Percentiles rank a stretch among this genome's conserved stretches.
phyloP scores from a whole-genome alignment of 64 coral and sea anemone species.

The Montipora capricornis region DNA sequence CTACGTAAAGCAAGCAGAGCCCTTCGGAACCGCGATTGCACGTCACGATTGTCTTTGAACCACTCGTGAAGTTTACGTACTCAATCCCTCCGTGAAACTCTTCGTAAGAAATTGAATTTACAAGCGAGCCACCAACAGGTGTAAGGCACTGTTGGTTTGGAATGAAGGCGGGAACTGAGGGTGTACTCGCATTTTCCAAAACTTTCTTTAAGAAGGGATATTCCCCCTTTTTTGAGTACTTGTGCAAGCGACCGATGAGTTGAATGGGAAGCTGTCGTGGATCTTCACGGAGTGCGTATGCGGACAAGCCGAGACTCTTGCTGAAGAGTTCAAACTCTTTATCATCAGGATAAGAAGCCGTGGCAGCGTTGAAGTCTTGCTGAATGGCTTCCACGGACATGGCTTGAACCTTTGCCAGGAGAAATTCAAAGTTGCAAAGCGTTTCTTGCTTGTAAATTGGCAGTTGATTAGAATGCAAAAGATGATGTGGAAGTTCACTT shows the following conservation, averaged over 20 bases:
- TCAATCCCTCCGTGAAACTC: conserved; percentile 66
- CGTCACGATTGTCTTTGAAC: conserved; percentile 78
- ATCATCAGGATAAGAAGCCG: conserved; percentile 66
- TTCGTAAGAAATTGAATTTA: conserved; percentile 74
- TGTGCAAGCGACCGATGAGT: conserved; percentile 89
- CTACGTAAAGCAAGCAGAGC: conserved; percentile 65
- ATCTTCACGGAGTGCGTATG: conserved; percentile 76
- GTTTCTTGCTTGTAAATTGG: conserved; percentile 64
- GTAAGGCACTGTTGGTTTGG: conserved; percentile 87
- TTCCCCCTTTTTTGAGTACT: conserved; percentile 74
- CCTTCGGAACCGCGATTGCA: conserved; percentile 51
- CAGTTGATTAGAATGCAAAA: conserved; percentile 73
- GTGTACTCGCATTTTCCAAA: conserved; percentile 64
- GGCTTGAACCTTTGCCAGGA: conserved; percentile 83
- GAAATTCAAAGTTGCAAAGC: conserved; percentile 91
- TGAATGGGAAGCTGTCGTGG: conserved; percentile 89
- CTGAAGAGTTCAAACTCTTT: conserved; percentile 82
- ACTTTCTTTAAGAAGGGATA: conserved; percentile 81
- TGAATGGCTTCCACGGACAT: conserved; percentile 64
- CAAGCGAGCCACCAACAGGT: conserved; percentile 83
- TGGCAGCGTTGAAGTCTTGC: conserved; percentile 80
- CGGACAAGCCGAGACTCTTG: conserved; percentile 78
- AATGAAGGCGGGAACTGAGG: conserved; percentile 84
- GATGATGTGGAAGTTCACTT: conserved; percentile 87
- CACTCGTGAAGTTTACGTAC: conserved; percentile 75